Evolutionary conservation across 53 echinoderm and acorn worm genomes (phyloP).

Genomic region (Antedon mediterranea): DNA sequence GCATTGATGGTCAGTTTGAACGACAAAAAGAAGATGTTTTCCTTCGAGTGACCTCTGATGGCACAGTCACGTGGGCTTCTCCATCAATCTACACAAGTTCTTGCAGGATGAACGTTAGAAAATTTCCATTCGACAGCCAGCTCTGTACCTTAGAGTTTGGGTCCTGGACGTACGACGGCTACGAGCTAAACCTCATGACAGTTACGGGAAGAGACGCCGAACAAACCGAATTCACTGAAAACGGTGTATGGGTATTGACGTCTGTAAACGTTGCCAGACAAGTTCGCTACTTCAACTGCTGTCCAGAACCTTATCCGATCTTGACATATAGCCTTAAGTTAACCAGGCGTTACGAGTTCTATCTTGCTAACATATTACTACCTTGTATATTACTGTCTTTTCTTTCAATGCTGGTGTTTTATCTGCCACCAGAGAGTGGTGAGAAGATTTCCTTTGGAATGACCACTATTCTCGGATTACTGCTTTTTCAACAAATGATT

Average conservation of each 20-base stretch:
- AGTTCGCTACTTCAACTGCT: constrained; percentile 51
- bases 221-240: constrained; percentile 72
- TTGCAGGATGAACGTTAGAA: constrained; percentile 79
- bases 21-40: constrained; percentile 18
- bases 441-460: constrained; percentile 91
- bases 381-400: constrained; percentile 87
- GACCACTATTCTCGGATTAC: constrained; percentile 64
- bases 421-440: constrained; percentile 86
- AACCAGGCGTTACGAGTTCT: constrained; percentile 71
- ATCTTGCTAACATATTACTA: constrained; percentile 73
- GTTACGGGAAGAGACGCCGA: constrained; percentile 22
- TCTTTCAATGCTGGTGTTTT: constrained; percentile 88
- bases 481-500: constrained; percentile 75
- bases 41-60: constrained; percentile 39
- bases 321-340: constrained; percentile 52
- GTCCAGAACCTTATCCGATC: constrained; percentile 53
- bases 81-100: constrained; percentile 91
- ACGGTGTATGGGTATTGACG: constrained; percentile 75
- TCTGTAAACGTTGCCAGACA: constrained; percentile 36
- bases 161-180: constrained; percentile 90
- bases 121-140: constrained; percentile 95
- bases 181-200: constrained; percentile 44
- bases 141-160: constrained; percentile 87
- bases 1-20: constrained; percentile 81
- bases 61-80: constrained; percentile 79